phyloP scores from a whole-genome alignment of 2,113 vertebrate species.

The Ceratotherium simum region DNA sequence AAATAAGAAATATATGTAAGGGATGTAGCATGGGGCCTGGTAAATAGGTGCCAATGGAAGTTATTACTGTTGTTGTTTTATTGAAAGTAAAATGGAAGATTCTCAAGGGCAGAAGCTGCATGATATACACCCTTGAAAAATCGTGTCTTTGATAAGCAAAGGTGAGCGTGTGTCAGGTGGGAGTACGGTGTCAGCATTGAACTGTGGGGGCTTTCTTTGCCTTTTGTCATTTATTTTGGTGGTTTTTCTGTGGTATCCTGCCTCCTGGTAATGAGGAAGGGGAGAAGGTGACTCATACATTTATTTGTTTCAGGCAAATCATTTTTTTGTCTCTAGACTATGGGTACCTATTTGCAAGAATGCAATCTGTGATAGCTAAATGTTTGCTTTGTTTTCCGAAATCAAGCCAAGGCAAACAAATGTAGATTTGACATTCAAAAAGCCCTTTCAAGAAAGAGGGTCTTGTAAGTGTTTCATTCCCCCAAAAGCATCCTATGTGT shows the following conservation, averaged over 20 bases:
- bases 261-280: not conserved
- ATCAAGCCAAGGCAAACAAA: not conserved
- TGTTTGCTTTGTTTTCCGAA: constrained; percentile 53
- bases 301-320: not conserved
- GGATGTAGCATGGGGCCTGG: not conserved
- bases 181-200: not conserved
- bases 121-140: not conserved
- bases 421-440: not conserved
- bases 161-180: not conserved
- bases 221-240: not conserved
- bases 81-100: not conserved
- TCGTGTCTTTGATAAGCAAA: not conserved
- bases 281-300: not conserved
- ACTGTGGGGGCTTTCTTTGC: not conserved
- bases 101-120: not conserved
- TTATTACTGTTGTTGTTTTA: not conserved
- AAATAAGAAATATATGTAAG: not conserved
- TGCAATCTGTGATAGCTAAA: not conserved
- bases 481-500: not conserved
- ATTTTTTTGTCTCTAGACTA: not conserved
- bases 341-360: not conserved
- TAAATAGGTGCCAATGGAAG: not conserved
- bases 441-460: not conserved
- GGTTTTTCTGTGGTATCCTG: not conserved
- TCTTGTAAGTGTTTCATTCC: not conserved